Evolutionary conservation across 2,797 vertebrate genomes (phyloP).

Genomic region (Perodicticus potto): DNA sequence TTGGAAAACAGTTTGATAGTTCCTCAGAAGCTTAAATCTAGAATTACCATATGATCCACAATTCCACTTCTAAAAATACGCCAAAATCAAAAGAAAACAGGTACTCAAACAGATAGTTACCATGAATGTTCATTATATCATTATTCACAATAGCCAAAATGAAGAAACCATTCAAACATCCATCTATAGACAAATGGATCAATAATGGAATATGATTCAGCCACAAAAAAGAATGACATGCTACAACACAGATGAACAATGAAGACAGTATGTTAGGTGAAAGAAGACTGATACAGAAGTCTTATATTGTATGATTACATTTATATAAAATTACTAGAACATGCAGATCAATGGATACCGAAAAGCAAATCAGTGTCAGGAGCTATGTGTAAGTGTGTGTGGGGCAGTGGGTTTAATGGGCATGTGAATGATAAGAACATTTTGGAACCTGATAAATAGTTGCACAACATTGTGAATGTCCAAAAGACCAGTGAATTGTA

Average conservation of each 20-base stretch:
- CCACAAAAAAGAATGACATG: background rate
- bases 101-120: background rate
- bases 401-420: background rate
- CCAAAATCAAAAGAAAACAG: background rate
- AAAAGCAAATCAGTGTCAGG: background rate
- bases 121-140: background rate
- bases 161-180: conserved; percentile 1
- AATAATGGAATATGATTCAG: background rate
- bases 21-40: conserved; percentile 6
- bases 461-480: background rate
- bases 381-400: background rate
- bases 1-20: background rate
- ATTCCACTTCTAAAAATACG: conserved; percentile 3
- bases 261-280: background rate
- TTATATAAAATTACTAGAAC: conserved; percentile 3
- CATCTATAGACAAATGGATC: background rate
- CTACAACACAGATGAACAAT: background rate
- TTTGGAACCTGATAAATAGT: background rate
- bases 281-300: conserved; percentile 11
- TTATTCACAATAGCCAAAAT: conserved; percentile 2
- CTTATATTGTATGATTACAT: background rate
- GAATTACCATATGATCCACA: background rate
- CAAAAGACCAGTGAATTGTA: background rate
- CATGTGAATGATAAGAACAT: background rate
- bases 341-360: background rate